A percentile compares a stretch with the other conserved stretches of the same genome.
Evolutionary conservation across 2,113 vertebrate genomes (phyloP).

Genomic region (Cyprinus carpio): DNA sequence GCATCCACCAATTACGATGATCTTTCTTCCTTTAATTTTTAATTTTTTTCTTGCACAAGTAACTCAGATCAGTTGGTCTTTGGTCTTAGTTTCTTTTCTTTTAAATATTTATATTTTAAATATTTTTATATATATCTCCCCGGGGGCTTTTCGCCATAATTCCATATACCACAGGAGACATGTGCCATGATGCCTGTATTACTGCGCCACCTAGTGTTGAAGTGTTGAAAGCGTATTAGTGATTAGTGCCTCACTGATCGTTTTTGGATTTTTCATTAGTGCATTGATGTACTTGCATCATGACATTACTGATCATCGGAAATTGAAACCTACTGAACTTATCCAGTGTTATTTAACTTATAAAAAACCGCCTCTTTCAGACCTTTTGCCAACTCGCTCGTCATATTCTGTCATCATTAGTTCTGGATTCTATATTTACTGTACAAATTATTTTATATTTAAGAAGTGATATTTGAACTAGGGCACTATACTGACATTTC

Average conservation of each 20-base stretch:
- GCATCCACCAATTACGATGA: background rate
- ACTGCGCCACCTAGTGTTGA: conserved; percentile 17
- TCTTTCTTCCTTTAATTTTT: background rate
- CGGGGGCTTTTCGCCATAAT: background rate
- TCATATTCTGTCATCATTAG: background rate
- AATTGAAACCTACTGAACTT: too few species aligned
- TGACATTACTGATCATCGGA: background rate
- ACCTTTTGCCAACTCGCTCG: too few species aligned
- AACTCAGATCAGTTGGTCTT: background rate
- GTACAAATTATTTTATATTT: background rate
- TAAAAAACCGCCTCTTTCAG: too few species aligned
- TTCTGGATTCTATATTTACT: background rate
- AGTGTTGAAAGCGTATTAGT: background rate
- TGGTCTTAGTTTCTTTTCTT: too few species aligned
- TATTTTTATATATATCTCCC: too few species aligned
- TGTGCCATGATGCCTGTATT: background rate
- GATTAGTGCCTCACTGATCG: background rate
- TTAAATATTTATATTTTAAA: too few species aligned
- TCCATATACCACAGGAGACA: background rate
- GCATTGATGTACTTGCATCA: background rate
- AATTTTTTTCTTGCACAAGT: background rate
- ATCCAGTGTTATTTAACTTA: too few species aligned
- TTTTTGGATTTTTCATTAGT: background rate
- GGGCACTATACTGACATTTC: background rate
- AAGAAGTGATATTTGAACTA: background rate